These are phyloP conservation scores for Neoaliturus tenellus DNA, from an alignment of 2,888 invertebrate genomes.

Conservation along the genomic window DNA sequence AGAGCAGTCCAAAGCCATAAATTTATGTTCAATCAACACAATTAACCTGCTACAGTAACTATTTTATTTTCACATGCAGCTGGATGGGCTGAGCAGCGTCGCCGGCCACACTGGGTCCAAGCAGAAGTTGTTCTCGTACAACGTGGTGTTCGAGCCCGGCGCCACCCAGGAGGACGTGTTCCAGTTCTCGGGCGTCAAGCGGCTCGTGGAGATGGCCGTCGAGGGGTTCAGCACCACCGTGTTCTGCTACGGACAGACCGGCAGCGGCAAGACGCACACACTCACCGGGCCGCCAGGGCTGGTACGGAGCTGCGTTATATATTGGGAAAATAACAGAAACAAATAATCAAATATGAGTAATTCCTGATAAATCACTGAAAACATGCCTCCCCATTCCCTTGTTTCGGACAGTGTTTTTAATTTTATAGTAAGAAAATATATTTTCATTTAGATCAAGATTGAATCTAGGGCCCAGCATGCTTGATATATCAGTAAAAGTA, in stretches of 20 bases:
- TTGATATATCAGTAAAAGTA: too few relatives aligned
- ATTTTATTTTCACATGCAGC: constrained; percentile 58
- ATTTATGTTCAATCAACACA: too few relatives aligned
- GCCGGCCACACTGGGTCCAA: constrained; percentile 71
- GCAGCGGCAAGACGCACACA: constrained; percentile 97
- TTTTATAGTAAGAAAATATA: too few relatives aligned
- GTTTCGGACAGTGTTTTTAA: too few relatives aligned
- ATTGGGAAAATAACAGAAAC: too few relatives aligned
- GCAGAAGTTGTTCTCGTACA: constrained; percentile 94
- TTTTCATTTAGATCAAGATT: too few relatives aligned
- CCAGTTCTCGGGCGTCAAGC: constrained; percentile 92
- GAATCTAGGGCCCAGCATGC: too few relatives aligned
- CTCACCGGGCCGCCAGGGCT: constrained; percentile 93
- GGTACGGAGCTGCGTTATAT: too few relatives aligned
- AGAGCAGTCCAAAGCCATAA: too few relatives aligned
- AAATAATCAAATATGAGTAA: too few relatives aligned
- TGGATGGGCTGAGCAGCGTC: constrained; percentile 63
- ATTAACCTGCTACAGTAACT: constrained; percentile 31
- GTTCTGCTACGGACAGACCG: constrained; percentile 98
- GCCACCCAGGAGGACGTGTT: constrained; percentile 90
- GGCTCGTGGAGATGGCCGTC: constrained; percentile 94
- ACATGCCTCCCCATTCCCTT: too few relatives aligned
- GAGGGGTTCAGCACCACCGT: constrained; percentile 96
- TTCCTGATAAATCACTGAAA: too few relatives aligned
- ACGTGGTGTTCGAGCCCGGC: constrained; percentile 95